Evolutionary conservation across 2,888 invertebrate genomes (phyloP).

Genomic region (Globia sparganii): DNA sequence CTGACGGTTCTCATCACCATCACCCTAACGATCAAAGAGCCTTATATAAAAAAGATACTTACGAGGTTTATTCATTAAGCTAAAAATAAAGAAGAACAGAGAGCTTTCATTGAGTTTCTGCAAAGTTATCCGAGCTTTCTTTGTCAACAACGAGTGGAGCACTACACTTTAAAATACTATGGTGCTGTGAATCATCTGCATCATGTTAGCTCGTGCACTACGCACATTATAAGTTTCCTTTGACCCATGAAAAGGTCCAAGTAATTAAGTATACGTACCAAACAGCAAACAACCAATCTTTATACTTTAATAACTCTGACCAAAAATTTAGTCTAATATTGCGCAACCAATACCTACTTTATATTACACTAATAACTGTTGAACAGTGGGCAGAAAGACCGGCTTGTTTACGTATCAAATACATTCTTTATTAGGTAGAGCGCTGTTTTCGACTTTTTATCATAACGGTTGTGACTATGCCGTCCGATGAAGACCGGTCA

Average conservation of each 20-base stretch:
- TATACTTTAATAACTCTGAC: neutral
- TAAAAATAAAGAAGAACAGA: neutral
- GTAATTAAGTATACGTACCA: neutral
- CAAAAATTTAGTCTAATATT: slow-evolving; percentile 27
- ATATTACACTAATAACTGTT: slow-evolving; percentile 12
- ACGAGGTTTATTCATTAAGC: neutral
- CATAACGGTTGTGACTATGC: slow-evolving; percentile 15
- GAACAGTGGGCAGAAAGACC: slow-evolving; percentile 26
- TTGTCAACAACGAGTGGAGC: neutral
- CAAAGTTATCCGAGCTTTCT: neutral
- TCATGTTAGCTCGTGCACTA: neutral
- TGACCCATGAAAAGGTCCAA: neutral
- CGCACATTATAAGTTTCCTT: neutral
- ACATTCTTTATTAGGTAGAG: slow-evolving; percentile 12
- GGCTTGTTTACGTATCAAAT: slow-evolving; percentile 16
- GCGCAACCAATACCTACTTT: slow-evolving; percentile 45
- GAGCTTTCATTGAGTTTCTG: neutral
- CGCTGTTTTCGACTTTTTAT: slow-evolving; percentile 14
- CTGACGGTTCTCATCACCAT: slow-evolving; percentile 55
- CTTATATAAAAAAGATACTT: neutral
- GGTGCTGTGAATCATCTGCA: neutral
- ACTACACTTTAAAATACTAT: too few relatives aligned
- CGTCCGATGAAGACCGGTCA: neutral
- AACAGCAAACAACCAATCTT: slow-evolving; percentile 33
- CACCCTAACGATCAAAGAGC: slow-evolving; percentile 40